Base-by-base conservation (phyloP, 2,888 invertebrate species). In the Gryllus longicercus region DNA sequence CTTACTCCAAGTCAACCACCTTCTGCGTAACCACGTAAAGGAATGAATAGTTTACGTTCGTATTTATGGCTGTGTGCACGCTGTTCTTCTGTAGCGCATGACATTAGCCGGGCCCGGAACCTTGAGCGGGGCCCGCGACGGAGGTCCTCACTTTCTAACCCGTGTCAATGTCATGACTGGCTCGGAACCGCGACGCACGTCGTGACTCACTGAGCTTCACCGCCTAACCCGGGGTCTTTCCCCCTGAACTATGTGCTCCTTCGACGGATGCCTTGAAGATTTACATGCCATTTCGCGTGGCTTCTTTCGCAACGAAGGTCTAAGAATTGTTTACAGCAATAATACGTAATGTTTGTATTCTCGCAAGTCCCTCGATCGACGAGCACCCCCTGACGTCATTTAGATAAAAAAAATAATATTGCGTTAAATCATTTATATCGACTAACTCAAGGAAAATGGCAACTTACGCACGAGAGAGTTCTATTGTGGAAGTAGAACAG, bases 111-210 rank as follows among this genome's bases (percentile, higher is more conserved):
- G 14, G 63, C 63, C 63, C 4, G n/a, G 63, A 63, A n/a, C 63
- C 63, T 63, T 63, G 63, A 63, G 63, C 16, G 14, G 63, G n/a
- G 63, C 38, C n/a, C n/a, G 63, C 63, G 16, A n/a, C 63, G 63
- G 63, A 63, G 63, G 63, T 63, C 63, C n/a, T 63, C 63, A 63
- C 63, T 63, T 63, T 63, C 63, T 63, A 63, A 63, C 63, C 63
- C 63, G 63, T 63, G 63, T 63, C 63, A 63, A 63, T 63, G 63
- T 63, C 63, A 63, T 63, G 63, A 63, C 63, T 63, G 63, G 63
- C n/a, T 63, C 63, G 63, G 63, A 63, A 63, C 16, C 63, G n/a
- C 63, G 63, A 18, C 63, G 63, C 63, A 18, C 63, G 4, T n/a
- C 63, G 63, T 63, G 63, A 63, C 63, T 63, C 63, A 63, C 18